Conservation (phyloP, 2,888 invertebrate genomes). For the Dolichomitus sp. region DNA sequence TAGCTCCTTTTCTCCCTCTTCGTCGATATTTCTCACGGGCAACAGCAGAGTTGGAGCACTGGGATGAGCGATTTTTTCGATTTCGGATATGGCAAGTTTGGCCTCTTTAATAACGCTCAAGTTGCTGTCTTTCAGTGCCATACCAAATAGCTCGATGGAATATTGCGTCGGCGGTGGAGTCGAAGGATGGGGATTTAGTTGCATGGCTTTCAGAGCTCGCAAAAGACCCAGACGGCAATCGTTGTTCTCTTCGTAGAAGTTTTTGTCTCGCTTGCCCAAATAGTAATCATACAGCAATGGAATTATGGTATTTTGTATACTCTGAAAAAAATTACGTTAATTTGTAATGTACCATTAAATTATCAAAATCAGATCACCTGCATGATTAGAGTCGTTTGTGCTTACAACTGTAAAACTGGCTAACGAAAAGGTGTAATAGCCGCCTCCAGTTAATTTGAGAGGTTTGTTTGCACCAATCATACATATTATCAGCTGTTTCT, state of each 20-base stretch:
- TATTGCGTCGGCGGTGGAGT: slow-evolving; percentile 78
- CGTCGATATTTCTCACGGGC: slow-evolving; percentile 55
- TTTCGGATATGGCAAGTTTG: slow-evolving; percentile 73
- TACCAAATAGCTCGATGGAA: slow-evolving; percentile 78
- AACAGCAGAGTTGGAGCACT: slow-evolving; percentile 76
- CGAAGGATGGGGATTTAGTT: slow-evolving; percentile 77
- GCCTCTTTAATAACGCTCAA: slow-evolving; percentile 76
- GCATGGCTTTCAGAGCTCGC: slow-evolving; percentile 75
- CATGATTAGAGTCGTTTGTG: background rate
- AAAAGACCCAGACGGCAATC: slow-evolving; percentile 79
- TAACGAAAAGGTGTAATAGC: slow-evolving; percentile 57
- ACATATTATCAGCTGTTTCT: slow-evolving; percentile 60
- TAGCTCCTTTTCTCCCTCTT: slow-evolving; percentile 20
- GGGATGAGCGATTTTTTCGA: slow-evolving; percentile 81
- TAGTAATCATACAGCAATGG: slow-evolving; percentile 78
- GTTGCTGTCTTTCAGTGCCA: slow-evolving; percentile 77
- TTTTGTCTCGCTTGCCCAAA: slow-evolving; percentile 69
- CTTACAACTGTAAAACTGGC: slow-evolving; percentile 58
- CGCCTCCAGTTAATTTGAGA: slow-evolving; percentile 56
- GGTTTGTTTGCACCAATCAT: slow-evolving; percentile 62
- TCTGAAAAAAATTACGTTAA: slow-evolving; percentile 69
- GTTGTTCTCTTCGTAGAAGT: slow-evolving; percentile 71
- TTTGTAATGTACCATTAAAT: background rate
- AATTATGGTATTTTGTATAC: slow-evolving; percentile 73
- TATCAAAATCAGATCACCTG: background rate